A percentile compares a stretch with the other conserved stretches of the same genome.
Conservation (phyloP, 2,888 invertebrate species). For the Perdita meconis region DNA sequence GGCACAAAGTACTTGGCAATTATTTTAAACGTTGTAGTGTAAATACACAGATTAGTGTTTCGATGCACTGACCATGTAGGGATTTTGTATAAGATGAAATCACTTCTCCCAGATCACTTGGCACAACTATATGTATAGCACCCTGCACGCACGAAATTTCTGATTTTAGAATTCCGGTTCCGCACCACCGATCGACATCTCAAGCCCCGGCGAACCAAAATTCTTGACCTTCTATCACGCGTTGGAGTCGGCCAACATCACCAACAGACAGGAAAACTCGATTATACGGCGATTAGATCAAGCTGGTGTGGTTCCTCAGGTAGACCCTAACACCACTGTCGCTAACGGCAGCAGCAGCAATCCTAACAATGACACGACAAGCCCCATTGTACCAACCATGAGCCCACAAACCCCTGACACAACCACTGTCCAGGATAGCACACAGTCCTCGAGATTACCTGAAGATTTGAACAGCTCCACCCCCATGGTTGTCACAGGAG, state of each 20-base stretch:
- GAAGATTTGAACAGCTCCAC: constrained; percentile 57
- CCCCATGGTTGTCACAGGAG: constrained; percentile 30
- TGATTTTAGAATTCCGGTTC: constrained; percentile 80
- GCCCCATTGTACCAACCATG: constrained; percentile 70
- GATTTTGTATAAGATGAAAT: constrained; percentile 19
- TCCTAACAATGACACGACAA: constrained; percentile 83
- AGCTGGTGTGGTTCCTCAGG: constrained; percentile 79
- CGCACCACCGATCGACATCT: constrained; percentile 75
- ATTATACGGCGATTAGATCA: constrained; percentile 69
- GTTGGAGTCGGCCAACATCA: constrained; percentile 80
- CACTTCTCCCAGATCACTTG: neutral
- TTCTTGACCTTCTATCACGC: constrained; percentile 81
- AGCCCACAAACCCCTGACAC: constrained; percentile 73
- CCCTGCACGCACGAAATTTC: constrained; percentile 73
- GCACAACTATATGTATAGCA: constrained; percentile 64
- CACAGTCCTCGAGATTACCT: constrained; percentile 62
- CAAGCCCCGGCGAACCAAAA: constrained; percentile 80
- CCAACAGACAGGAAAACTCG: constrained; percentile 74
- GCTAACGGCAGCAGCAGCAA: constrained; percentile 79
- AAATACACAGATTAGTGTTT: constrained; percentile 31
- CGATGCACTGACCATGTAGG: constrained; percentile 8
- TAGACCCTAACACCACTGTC: constrained; percentile 76
- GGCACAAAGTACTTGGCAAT: neutral
- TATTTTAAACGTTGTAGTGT: constrained; percentile 7
- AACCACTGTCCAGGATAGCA: constrained; percentile 64